Evolutionary conservation across 23 tunicate species (phyloP), one percentile per base, ranked within the genome.

Genomic region (Aplidium turbinatum): DNA sequence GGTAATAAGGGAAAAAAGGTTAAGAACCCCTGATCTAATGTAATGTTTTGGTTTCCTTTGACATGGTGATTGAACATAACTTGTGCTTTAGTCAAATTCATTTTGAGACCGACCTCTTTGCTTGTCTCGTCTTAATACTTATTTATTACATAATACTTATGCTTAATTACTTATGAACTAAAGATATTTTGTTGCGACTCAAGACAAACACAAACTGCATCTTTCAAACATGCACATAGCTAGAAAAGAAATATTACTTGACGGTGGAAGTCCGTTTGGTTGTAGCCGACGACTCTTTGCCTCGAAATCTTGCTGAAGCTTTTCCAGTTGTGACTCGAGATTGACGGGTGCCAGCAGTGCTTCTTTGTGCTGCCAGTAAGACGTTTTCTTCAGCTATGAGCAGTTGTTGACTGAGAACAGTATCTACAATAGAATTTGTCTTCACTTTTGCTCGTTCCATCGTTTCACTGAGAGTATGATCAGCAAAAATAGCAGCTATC

Each of bases 381-480:
- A 40, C 45, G 26, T 57, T 71, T 23, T 81, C 87, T 48, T 81
- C 87, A 4, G 87, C 87, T 11, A 72, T 21, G 18, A 47, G 20
- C 34, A 81, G 40, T 19, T 81, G 87, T 52, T 62, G 78, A 35
- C 72, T 62, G 51, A 81, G 64, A 13, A 81, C 35, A 21, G 64
- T 28, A 57, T 52, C 87, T 26, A 81, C 54, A 27, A 81, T 70
- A 0, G 87, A 81, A 21, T 58, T 60, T 4, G 87, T 72, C 36
- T 81, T 81, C 18, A 33, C 38, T 30, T 39, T 56, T 3, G 87
- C 87, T 46, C 73, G 32, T 36, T 71, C 65, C 62, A 80, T 81
- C 46, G 87, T 85, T 46, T 88, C 96, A 19, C 76, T 75, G 33
- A 88, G 74, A 3, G 70, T 73, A 57, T 81, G 96, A n/a, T 56